These are phyloP conservation scores for Plusia festucae DNA, from an alignment of 2,888 invertebrate genomes.

Conservation along the genomic window DNA sequence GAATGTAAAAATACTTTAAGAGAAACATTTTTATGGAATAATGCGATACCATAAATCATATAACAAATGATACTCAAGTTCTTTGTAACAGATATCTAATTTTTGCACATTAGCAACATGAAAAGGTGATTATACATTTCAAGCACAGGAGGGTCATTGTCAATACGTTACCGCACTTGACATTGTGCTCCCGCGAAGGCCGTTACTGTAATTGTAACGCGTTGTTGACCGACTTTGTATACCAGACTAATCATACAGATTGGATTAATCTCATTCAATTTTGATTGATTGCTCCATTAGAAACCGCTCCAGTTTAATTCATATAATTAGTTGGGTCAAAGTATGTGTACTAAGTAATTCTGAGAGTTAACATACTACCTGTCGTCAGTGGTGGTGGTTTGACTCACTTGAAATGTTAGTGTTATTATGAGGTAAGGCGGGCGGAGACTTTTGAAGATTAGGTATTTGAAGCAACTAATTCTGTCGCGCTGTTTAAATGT, in stretches of 20 bases:
- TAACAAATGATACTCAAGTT: not conserved
- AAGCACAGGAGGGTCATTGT: slow-evolving; percentile 54
- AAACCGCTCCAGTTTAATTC: slow-evolving; percentile 21
- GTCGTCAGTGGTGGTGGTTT: no score
- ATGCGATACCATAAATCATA: not conserved
- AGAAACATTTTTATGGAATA: not conserved
- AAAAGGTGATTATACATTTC: slow-evolving; percentile 9
- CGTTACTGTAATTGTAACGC: slow-evolving; percentile 54
- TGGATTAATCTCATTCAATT: slow-evolving; percentile 41
- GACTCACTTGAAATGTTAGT: no score
- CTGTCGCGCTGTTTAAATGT: no score
- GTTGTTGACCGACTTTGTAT: slow-evolving; percentile 48
- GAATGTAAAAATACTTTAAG: no score
- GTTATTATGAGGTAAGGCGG: no score
- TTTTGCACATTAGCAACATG: not conserved
- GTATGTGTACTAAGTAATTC: slow-evolving; percentile 12
- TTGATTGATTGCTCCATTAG: slow-evolving; percentile 39
- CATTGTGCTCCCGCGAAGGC: slow-evolving; percentile 70
- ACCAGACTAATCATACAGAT: slow-evolving; percentile 45
- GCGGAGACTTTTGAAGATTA: no score
- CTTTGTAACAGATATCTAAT: not conserved
- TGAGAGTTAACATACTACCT: slow-evolving; percentile 15
- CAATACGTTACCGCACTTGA: slow-evolving; percentile 67
- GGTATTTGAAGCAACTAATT: no score
- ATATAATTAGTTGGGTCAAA: not conserved